These are phyloP conservation scores for Drosophila serrata DNA, from an alignment of 1,140 invertebrate species.

Conservation along the genomic window DNA sequence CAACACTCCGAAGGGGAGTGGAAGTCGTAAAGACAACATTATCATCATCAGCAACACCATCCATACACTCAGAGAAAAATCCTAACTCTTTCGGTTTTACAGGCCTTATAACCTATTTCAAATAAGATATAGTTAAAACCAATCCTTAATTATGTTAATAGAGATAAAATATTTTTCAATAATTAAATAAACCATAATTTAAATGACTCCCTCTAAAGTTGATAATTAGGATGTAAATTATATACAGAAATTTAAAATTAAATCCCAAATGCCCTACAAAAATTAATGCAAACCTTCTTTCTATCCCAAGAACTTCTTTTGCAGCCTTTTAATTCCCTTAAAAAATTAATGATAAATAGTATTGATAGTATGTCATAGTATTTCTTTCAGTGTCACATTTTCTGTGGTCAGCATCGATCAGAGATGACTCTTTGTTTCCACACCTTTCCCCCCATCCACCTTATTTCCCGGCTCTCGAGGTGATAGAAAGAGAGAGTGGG, in stretches of 20 bases:
- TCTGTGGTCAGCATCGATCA: constrained; percentile 36
- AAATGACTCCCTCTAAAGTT: too few relatives aligned
- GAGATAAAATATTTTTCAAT: too few relatives aligned
- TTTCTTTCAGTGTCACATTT: constrained; percentile 11
- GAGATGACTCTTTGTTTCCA: constrained; percentile 51
- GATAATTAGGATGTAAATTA: not conserved
- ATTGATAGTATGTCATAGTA: not conserved
- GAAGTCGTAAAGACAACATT: constrained; percentile 23
- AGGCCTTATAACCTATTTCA: not conserved
- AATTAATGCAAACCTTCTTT: not conserved
- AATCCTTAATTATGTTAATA: too few relatives aligned
- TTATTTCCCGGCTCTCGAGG: constrained; percentile 23
- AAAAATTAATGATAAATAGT: not conserved
- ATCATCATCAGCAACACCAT: constrained; percentile 48
- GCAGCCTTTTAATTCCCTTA: too few relatives aligned
- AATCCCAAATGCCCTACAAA: not conserved
- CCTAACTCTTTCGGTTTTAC: constrained; percentile 12
- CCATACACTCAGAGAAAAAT: constrained; percentile 16
- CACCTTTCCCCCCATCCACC: constrained; percentile 32
- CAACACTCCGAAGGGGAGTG: constrained; percentile 19
- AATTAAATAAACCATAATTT: too few relatives aligned
- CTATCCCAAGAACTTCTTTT: not conserved
- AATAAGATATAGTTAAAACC: too few relatives aligned
- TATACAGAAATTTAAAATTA: not conserved
- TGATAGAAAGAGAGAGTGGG: constrained; percentile 52